Conservation (phyloP, 92 coral and sea anemone genomes). For the Siderastrea radians region DNA sequence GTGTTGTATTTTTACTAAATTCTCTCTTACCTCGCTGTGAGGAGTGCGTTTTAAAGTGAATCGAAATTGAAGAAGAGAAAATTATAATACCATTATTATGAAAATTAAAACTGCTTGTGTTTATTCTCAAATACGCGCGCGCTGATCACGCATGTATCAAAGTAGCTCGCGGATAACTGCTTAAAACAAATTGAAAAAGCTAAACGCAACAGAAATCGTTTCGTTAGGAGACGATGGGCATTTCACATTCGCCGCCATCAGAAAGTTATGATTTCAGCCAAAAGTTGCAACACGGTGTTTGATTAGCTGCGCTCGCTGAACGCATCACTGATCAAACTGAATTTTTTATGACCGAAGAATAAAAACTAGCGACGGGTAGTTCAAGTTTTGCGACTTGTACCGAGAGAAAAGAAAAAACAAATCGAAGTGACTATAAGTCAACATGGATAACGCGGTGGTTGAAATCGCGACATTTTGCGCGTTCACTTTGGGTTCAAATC, state of each 20-base stretch:
- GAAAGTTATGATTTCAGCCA: slow-evolving; percentile 40
- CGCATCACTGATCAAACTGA: slow-evolving; percentile 86
- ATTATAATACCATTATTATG: slow-evolving; percentile 78
- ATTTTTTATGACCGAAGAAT: slow-evolving; percentile 79
- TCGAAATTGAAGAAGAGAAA: slow-evolving; percentile 67
- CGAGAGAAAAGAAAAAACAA: slow-evolving; percentile 1
- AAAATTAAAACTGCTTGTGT: slow-evolving; percentile 56
- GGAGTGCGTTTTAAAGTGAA: slow-evolving; percentile 68
- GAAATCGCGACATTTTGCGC: neutral
- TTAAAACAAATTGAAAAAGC: slow-evolving; percentile 8
- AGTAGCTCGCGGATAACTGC: neutral
- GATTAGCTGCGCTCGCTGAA: slow-evolving; percentile 80
- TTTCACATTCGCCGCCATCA: slow-evolving; percentile 33
- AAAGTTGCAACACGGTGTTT: slow-evolving; percentile 70
- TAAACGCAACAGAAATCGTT: neutral
- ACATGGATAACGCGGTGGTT: neutral
- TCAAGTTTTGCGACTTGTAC: slow-evolving; percentile 25
- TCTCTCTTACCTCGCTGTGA: slow-evolving; percentile 54
- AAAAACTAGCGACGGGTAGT: slow-evolving; percentile 33
- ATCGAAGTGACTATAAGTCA: neutral
- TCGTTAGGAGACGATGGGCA: neutral
- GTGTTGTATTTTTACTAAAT: slow-evolving; percentile 90
- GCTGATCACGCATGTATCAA: neutral
- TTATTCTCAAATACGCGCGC: slow-evolving; percentile 34
- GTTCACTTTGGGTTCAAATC: neutral